Evolutionary conservation across 2,113 vertebrate species (phyloP), one percentile per base, ranked within the genome.

Genomic region (Trematocara unimaculatum): DNA sequence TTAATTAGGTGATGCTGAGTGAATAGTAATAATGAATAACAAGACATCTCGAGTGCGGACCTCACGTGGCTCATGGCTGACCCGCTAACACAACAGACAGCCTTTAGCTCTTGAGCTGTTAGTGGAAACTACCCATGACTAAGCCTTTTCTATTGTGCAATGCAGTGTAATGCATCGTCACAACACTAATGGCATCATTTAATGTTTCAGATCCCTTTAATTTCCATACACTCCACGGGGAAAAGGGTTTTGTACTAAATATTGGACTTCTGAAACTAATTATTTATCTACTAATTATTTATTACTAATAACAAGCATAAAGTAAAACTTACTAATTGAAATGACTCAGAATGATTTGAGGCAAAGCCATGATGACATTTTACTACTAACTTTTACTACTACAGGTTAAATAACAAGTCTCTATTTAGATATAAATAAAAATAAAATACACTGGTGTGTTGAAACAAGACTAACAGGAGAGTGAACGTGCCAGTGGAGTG

Each of bases 41-140:
- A 80, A 82, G 79, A 67, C 51, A 67, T 87, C 45, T 31, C 4
- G 45, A 82, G 45, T 70, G 17, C 20, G 0, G 72, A 87, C 87
- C 83, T 64, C 89, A 84, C 88, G 55, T 11, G 31, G 62, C 53
- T 88, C 45, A 74, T 40, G 6, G 38, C 18, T 79, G 74, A 92
- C 60, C 84, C 18, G 83, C 47, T 87, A 77, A 87, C 83, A 92
- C 87, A 80, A 42, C 78, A 85, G 88, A 89, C 84, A 91, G 87
- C 72, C 80, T 87, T 91, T 82, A 88, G 60, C 31, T n/a, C 35
- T 87, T 82, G 40, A 90, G 85, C 84, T 83, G 82, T 84, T 87
- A 88, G 79, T 85, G 88, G 86, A 94, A 88, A 88, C 84, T 79
- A 83, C 84, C 87, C 79, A 82, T 85, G 91, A 86, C 85, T 82